A percentile compares a stretch with the other conserved stretches of the same genome.
These are phyloP conservation scores for Halcyon malimbica DNA, from an alignment of 2,113 vertebrate species.

Conservation along the genomic window DNA sequence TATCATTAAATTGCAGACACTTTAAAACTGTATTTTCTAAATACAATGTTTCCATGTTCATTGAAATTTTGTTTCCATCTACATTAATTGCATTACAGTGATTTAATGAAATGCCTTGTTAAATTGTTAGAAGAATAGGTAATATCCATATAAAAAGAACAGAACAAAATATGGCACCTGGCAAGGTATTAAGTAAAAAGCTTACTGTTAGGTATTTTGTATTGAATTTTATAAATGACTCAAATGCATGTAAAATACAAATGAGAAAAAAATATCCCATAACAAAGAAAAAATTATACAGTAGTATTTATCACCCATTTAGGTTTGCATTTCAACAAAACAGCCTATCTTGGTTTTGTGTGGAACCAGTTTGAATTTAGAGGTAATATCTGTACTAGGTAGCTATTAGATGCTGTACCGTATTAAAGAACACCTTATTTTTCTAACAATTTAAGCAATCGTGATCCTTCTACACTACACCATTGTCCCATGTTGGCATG, in stretches of 20 bases:
- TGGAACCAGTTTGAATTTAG: not conserved
- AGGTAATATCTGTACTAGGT: not conserved
- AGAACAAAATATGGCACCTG: constrained; percentile 27
- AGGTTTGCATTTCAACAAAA: constrained; percentile 26
- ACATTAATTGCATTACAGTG: constrained; percentile 31
- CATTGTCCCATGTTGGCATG: not conserved
- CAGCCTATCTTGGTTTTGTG: not conserved
- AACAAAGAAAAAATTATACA: constrained; percentile 22
- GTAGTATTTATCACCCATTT: constrained; percentile 42
- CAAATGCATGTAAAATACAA: constrained; percentile 46
- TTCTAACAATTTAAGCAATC: not conserved
- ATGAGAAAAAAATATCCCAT: not conserved
- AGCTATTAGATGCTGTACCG: not conserved
- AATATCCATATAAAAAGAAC: constrained; percentile 67
- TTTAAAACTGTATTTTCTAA: constrained; percentile 19
- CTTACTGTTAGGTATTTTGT: constrained; percentile 35
- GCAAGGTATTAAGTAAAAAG: constrained; percentile 50
- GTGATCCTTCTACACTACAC: not conserved
- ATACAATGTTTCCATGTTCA: not conserved
- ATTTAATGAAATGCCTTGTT: constrained; percentile 36
- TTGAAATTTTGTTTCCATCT: constrained; percentile 35
- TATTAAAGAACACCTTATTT: not conserved
- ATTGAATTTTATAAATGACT: constrained; percentile 60
- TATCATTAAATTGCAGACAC: not conserved
- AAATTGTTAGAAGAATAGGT: constrained; percentile 61